A percentile compares a stretch with the other conserved stretches of the same genome.
Evolutionary conservation across 2,113 vertebrate genomes (phyloP).

Genomic region (Eidolon helvum): DNA sequence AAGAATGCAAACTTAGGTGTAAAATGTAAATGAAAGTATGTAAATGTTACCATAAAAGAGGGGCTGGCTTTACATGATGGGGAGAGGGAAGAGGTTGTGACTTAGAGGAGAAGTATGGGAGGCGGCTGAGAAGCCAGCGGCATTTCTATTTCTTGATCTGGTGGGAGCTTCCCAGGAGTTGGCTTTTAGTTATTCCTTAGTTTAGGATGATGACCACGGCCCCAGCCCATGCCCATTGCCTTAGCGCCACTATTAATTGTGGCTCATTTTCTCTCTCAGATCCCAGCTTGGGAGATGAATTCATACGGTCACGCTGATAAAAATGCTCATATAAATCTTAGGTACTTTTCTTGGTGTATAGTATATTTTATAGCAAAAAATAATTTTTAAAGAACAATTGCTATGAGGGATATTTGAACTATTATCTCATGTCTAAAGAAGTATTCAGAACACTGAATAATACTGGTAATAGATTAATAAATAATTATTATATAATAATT

Average conservation of each 20-base stretch:
- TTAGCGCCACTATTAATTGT: background rate
- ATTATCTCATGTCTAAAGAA: background rate
- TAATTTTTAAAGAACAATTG: background rate
- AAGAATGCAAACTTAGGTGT: background rate
- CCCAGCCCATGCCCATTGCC: background rate
- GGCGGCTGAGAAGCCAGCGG: background rate
- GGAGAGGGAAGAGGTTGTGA: background rate
- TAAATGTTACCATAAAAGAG: background rate
- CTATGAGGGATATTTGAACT: background rate
- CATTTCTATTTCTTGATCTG: background rate
- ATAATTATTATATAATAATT: background rate
- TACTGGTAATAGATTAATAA: background rate
- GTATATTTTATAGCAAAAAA: background rate
- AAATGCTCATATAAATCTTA: background rate
- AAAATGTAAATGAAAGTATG: background rate
- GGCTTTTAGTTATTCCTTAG: background rate
- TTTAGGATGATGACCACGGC: background rate
- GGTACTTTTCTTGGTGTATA: background rate
- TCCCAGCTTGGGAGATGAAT: background rate
- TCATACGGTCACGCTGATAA: background rate
- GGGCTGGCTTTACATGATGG: background rate
- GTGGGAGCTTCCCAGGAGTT: background rate
- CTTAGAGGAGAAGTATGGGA: background rate
- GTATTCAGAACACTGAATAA: background rate
- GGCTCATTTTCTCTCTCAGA: background rate